Evolutionary conservation across 2,797 vertebrate genomes (phyloP), one percentile per base, ranked within the genome.

Genomic region (Gobio occitaniae): DNA sequence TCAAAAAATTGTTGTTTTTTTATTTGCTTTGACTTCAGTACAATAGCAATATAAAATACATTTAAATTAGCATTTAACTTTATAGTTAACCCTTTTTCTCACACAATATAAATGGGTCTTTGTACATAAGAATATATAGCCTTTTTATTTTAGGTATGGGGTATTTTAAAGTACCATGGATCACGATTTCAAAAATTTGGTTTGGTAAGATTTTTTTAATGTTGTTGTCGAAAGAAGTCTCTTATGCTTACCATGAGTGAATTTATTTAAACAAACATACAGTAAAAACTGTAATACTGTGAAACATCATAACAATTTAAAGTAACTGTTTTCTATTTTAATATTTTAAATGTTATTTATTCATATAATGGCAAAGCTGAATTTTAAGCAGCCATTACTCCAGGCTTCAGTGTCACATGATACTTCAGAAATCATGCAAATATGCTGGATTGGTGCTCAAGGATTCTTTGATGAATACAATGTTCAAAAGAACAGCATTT

Each of bases 301-400:
- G 38, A 70, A 44, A 70, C 4, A 10, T 50, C 16, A 71, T 72
- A 16, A 16, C 21, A 29, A 72, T 72, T 29, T 72, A 48, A 50
- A 72, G 54, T 69, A 41, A 41, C 36, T 11, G 44, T 16, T 72
- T 72, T 48, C 68, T 72, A 16, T 72, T 72, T 50, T 50, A 72
- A 50, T 16, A 17, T 68, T 66, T 71, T 25, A 47, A 47, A 48
- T 48, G 13, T 0, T 16, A 72, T 29, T 2, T 29, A 72, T 72
- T 72, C 2, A 7, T 50, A 21, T 11, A 0, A 21, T 3, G 16
- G 48, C 29, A 29, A 50, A 48, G 16, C 1, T 36, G 16, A 11
- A 52, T 36, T 72, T 50, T 50, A 0, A 50, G n/a, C 69, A 48
- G 69, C 7, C 15, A 19, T 17, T 32, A 50, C 15, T 41, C 6